phyloP scores from a whole-genome alignment of 2,797 vertebrate species.

The Melanotaenia trifasciata region DNA sequence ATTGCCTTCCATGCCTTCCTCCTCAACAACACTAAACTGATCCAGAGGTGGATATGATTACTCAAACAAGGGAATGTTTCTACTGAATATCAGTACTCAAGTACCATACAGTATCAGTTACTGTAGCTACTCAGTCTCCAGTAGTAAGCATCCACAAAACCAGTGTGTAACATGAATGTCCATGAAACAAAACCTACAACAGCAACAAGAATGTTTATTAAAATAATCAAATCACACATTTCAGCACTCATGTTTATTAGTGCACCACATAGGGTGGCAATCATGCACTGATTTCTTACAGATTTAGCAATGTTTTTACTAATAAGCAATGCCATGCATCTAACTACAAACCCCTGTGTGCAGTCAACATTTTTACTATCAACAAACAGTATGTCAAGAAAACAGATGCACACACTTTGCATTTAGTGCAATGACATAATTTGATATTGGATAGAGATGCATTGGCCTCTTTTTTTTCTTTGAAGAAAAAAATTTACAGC shows the following conservation, averaged over 20 bases:
- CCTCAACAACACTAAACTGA: constrained; percentile 42
- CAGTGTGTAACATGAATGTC: not conserved
- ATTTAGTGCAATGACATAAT: constrained; percentile 18
- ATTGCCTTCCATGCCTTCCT: constrained; percentile 42
- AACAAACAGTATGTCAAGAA: constrained; percentile 24
- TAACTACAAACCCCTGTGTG: not conserved
- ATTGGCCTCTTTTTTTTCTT: constrained; percentile 10
- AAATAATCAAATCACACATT: constrained; percentile 14
- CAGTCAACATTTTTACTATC: constrained; percentile 7
- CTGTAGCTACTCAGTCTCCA: constrained; percentile 2
- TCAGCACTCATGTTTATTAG: not conserved
- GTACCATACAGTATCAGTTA: constrained; percentile 14
- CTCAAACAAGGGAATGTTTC: constrained; percentile 28
- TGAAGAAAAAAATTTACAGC: constrained; percentile 49
- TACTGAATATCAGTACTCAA: constrained; percentile 16
- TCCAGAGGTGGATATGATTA: constrained; percentile 35
- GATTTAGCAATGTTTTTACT: constrained; percentile 1
- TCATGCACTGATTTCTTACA: constrained; percentile 5
- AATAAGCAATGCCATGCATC: constrained; percentile 7
- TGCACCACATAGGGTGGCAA: not conserved
- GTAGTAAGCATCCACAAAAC: constrained; percentile 6
- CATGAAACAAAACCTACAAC: not conserved
- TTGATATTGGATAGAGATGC: constrained; percentile 14
- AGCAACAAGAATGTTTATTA: not conserved
- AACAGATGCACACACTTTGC: constrained; percentile 8